A percentile compares a stretch with the other conserved stretches of the same genome.
Conservation (phyloP, 2,797 vertebrate genomes). For the Pseudochromis fuscus region DNA sequence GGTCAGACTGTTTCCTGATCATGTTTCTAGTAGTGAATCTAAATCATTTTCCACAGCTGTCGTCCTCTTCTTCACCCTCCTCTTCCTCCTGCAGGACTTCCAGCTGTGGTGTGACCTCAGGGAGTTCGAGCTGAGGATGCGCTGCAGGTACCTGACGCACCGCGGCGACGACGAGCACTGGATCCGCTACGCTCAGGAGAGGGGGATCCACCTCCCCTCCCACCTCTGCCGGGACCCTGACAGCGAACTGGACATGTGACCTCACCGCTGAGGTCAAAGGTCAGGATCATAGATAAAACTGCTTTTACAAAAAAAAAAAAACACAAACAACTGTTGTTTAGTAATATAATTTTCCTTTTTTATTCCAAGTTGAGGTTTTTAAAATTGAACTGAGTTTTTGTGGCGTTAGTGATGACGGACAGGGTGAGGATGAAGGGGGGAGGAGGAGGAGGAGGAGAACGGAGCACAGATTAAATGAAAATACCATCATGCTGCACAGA, state of each 20-base stretch:
- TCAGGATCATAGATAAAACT: not conserved
- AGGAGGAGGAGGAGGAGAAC: slow-evolving; percentile 47
- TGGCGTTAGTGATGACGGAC: slow-evolving; percentile 48
- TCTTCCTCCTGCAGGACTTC: slow-evolving; percentile 74
- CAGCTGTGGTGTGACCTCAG: slow-evolving; percentile 86
- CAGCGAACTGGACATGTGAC: slow-evolving; percentile 26
- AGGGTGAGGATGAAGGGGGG: slow-evolving; percentile 40
- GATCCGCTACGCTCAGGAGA: slow-evolving; percentile 69
- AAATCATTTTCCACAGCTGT: too few relatives aligned
- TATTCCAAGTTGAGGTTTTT: slow-evolving; percentile 77
- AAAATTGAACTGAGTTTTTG: slow-evolving; percentile 36
- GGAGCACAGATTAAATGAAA: slow-evolving; percentile 54
- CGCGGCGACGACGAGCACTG: slow-evolving; percentile 77
- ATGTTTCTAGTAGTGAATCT: too few relatives aligned
- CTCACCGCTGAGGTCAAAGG: not conserved
- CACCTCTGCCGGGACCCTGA: slow-evolving; percentile 54
- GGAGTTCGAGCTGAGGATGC: slow-evolving; percentile 78
- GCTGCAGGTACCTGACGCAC: slow-evolving; percentile 82
- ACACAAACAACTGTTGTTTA: slow-evolving; percentile 64
- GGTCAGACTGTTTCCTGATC: slow-evolving; percentile 52
- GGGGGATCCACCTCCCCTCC: slow-evolving; percentile 66
- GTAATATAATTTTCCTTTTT: slow-evolving; percentile 80
- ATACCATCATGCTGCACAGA: slow-evolving; percentile 26
- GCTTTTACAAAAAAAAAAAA: slow-evolving; percentile 43
- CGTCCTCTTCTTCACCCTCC: not conserved